phyloP scores from a whole-genome alignment of 2,797 vertebrate species.

The Synaphobranchus kaupii region DNA sequence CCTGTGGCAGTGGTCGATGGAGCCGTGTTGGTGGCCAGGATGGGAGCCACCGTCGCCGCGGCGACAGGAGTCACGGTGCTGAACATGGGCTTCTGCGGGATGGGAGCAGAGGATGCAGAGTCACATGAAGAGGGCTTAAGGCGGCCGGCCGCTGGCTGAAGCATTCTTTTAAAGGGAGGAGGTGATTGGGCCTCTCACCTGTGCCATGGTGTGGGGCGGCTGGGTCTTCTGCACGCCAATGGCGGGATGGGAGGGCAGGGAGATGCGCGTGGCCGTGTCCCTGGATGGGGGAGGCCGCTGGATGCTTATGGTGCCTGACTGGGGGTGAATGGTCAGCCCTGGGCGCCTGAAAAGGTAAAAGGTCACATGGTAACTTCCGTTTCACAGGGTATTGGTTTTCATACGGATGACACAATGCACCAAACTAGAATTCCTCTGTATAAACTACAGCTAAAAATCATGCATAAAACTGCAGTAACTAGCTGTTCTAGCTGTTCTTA shows the following conservation, averaged over 20 bases:
- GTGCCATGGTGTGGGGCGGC: constrained; percentile 88
- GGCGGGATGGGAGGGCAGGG: constrained; percentile 89
- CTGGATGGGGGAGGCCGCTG: constrained; percentile 85
- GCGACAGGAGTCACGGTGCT: constrained; percentile 93
- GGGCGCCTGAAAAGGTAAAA: constrained; percentile 74
- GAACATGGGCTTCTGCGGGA: constrained; percentile 90
- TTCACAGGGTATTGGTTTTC: too few species aligned
- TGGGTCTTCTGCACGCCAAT: constrained; percentile 88
- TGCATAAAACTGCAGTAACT: too few species aligned
- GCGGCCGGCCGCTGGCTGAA: not conserved
- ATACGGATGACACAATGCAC: too few species aligned
- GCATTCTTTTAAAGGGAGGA: not conserved
- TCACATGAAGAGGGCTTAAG: not conserved
- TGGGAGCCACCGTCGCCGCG: constrained; percentile 95
- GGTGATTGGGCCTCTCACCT: constrained; percentile 67
- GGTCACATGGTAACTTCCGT: not conserved
- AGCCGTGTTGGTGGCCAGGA: constrained; percentile 91
- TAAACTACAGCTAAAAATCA: too few species aligned
- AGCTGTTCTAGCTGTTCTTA: too few species aligned
- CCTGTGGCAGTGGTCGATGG: constrained; percentile 90
- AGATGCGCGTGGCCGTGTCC: constrained; percentile 87
- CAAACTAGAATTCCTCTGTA: too few species aligned
- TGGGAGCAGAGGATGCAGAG: not conserved
- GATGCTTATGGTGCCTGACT: constrained; percentile 86
- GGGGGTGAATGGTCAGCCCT: constrained; percentile 88